Evolutionary conservation across 2,113 vertebrate genomes (phyloP).

Genomic region (Elaphurus davidianus): DNA sequence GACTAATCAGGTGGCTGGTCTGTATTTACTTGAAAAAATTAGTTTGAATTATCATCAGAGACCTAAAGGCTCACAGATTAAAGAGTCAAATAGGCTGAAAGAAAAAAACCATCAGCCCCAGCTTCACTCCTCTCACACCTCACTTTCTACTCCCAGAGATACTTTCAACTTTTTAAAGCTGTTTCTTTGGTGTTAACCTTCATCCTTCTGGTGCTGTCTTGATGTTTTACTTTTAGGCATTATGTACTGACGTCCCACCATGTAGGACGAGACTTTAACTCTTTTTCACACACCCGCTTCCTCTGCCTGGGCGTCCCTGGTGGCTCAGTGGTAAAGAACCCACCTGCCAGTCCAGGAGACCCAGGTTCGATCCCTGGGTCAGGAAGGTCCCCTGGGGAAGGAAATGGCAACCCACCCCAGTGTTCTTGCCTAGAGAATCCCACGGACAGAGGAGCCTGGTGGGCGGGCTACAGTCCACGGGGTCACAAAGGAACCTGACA

Average conservation of each 20-base stretch:
- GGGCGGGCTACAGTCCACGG: background rate
- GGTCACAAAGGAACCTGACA: background rate
- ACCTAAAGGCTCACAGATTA: background rate
- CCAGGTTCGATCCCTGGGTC: background rate
- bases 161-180: background rate
- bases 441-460: background rate
- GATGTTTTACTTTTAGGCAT: background rate
- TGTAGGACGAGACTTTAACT: background rate
- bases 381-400: background rate
- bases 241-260: background rate
- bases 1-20: background rate
- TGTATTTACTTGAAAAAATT: background rate
- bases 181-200: background rate
- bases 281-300: background rate
- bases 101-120: background rate
- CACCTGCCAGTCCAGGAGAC: background rate
- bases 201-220: background rate
- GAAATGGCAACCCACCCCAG: background rate
- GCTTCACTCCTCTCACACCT: background rate
- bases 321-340: background rate
- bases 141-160: background rate
- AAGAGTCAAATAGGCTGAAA: background rate
- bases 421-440: background rate
- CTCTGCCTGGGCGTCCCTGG: background rate
- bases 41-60: background rate